Base-by-base conservation (phyloP, 2,113 vertebrate genomes). In the Lucifuga dentata region DNA sequence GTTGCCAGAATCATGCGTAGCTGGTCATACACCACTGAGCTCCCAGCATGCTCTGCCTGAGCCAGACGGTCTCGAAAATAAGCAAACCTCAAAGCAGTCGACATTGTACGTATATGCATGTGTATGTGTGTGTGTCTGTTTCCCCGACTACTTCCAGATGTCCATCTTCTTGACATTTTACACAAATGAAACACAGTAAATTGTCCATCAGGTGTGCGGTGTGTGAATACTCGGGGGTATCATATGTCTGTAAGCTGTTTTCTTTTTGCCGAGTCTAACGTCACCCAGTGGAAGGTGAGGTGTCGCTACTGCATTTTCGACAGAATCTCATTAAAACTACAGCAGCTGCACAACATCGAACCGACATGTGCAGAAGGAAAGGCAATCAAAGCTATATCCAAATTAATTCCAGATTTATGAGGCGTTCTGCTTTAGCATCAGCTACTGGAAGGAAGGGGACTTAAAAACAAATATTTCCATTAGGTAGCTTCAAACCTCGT, bases 131-230 rank as follows among this genome's bases (percentile, higher is more conserved):
- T 26, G 17, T 20, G 45, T 55, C 52, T 50, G 73, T 68, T 76
- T 74, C 73, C 49, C 29, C 26, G 19, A 86, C 67, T 66, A 38
- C 75, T 66, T 84, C 81, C 88, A 90, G 81, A 86, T 80, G 84
- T 83, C 63, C 56, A 50, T 85, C 60, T 53, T 74, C 62, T 50
- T 51, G 41, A 74, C 67, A 68, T 43, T 72, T 69, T 26, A 55
- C 44, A 61, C 41, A 68, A 75, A 72, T 1, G 5, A 15, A 62
- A 49, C 39, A 19, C 41, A 57, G 26, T 43, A 24, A 57, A 73
- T 56, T 60, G 68, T 44, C 35, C 33, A 29, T 80, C 66, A 70
- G 73, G 62, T 33, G 61, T 50, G 63, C 13, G 9, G 41, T 2
- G 33, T 41, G 35, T 51, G 65, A 55, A 26, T 55, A 64, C 60